Conservation (phyloP, 2,797 vertebrate species). For the Streptopelia turtur region DNA sequence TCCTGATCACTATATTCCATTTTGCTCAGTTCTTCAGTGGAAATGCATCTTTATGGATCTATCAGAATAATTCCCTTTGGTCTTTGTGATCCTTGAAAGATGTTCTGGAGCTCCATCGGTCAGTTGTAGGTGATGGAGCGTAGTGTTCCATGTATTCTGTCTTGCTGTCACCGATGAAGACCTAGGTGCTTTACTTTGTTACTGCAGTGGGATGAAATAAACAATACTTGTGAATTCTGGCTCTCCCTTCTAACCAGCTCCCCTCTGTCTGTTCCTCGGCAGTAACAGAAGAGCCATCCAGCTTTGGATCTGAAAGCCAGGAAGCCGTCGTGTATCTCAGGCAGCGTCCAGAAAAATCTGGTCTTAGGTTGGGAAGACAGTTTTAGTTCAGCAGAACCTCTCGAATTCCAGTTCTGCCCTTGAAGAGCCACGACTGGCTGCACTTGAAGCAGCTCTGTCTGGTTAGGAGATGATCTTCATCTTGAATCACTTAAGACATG, state of each 20-base stretch:
- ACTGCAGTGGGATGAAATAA: slow-evolving; percentile 49
- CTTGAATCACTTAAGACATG: neutral
- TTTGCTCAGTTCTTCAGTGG: slow-evolving; percentile 59
- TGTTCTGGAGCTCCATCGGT: slow-evolving; percentile 47
- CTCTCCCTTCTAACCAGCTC: slow-evolving; percentile 35
- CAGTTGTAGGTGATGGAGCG: slow-evolving; percentile 40
- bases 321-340: slow-evolving; percentile 41
- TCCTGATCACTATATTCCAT: neutral
- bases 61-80: slow-evolving; percentile 30
- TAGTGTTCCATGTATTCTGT: slow-evolving; percentile 34
- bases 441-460: neutral
- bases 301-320: slow-evolving; percentile 42
- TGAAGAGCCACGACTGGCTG: neutral
- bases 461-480: neutral
- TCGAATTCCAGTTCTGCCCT: neutral
- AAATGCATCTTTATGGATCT: slow-evolving; percentile 53
- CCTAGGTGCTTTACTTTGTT: slow-evolving; percentile 42
- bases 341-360: slow-evolving; percentile 45
- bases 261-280: slow-evolving; percentile 37
- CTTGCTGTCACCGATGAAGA: neutral
- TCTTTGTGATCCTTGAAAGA: slow-evolving; percentile 50
- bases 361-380: neutral
- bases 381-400: neutral
- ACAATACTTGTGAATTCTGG: slow-evolving; percentile 3
- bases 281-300: slow-evolving; percentile 51